phyloP scores from a whole-genome alignment of 2,113 vertebrate genomes.

The Lamprologus callipterus region DNA sequence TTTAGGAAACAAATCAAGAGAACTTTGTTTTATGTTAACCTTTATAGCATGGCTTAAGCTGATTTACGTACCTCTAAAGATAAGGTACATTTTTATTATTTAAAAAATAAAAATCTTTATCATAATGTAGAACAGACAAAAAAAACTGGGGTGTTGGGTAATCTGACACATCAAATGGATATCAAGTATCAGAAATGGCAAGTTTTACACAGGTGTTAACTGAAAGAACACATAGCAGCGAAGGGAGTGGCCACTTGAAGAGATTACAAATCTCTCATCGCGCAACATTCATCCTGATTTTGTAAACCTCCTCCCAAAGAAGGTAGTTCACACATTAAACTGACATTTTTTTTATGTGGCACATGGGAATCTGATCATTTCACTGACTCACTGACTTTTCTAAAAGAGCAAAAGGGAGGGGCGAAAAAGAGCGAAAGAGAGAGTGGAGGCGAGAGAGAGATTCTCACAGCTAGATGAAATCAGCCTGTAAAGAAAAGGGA shows the following conservation, averaged over 20 bases:
- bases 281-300: background rate
- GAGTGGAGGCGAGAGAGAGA: background rate
- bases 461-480: conserved; percentile 33
- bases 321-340: background rate
- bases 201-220: background rate
- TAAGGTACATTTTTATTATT: background rate
- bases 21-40: conserved; percentile 7
- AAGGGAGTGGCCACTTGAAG: background rate
- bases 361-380: background rate
- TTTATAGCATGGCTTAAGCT: background rate
- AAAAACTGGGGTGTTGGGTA: background rate
- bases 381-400: background rate
- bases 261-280: background rate
- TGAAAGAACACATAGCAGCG: background rate
- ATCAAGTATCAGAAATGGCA: background rate
- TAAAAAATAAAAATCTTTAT: background rate
- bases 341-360: background rate
- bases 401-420: background rate
- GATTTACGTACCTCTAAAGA: background rate
- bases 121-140: background rate
- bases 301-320: background rate
- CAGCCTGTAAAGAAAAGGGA: conserved; percentile 7
- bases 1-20: background rate
- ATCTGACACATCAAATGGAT: background rate
- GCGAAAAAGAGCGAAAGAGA: background rate